Evolutionary conservation across 1,140 invertebrate genomes (phyloP).

Genomic region (Zaprionus camerounensis): DNA sequence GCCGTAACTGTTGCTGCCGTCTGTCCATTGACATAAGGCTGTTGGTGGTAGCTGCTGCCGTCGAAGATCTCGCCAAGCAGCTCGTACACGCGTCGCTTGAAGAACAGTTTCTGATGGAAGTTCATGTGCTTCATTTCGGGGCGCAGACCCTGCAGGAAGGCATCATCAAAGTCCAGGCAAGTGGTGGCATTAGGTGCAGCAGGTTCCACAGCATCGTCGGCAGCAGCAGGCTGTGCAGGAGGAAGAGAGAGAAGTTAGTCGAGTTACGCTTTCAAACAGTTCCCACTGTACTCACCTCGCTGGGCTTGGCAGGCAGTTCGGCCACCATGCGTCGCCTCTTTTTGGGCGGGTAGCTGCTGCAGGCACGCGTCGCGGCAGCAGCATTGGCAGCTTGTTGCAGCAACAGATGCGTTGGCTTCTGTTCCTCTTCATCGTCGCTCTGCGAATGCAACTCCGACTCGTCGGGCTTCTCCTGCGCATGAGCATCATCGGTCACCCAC

Average conservation of each 20-base stretch:
- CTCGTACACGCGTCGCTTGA: constrained; percentile 75
- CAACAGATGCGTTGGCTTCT: constrained; percentile 4
- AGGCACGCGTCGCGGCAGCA: neutral
- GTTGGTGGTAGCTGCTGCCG: neutral
- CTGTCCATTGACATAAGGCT: constrained; percentile 13
- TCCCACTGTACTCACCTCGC: constrained; percentile 17
- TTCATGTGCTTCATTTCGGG: constrained; percentile 76
- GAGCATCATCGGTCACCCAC: constrained; percentile 34
- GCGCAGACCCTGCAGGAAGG: constrained; percentile 69
- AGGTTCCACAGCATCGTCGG: neutral
- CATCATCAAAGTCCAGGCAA: constrained; percentile 67
- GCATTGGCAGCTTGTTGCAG: too few relatives aligned
- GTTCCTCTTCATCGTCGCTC: constrained; percentile 45
- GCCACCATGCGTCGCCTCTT: constrained; percentile 31
- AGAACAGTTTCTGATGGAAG: constrained; percentile 72
- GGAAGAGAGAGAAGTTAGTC: neutral
- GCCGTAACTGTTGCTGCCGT: neutral
- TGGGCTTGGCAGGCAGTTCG: neutral
- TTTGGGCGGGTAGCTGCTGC: constrained; percentile 41
- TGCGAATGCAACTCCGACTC: constrained; percentile 12
- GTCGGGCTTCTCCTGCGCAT: constrained; percentile 60
- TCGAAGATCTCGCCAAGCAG: constrained; percentile 68
- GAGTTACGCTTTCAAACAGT: neutral
- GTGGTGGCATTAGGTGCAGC: neutral
- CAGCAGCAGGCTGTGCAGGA: neutral